Evolutionary conservation across 2,113 vertebrate species (phyloP).

Genomic region (Cranoglanis bouderius): DNA sequence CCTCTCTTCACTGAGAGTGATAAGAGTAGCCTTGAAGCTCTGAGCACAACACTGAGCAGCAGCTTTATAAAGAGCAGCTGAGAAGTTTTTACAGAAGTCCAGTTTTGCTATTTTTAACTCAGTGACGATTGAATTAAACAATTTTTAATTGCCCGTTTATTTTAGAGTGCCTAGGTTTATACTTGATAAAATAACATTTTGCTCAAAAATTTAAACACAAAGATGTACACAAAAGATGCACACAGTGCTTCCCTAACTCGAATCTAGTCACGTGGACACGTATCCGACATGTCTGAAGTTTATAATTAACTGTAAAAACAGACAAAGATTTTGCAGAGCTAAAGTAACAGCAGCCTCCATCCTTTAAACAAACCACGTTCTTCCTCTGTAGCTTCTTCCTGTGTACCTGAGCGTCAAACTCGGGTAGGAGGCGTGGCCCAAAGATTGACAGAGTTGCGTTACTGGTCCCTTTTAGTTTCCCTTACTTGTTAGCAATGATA

Average conservation of each 20-base stretch:
- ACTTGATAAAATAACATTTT: background rate
- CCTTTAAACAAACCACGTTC: background rate
- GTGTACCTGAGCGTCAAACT: background rate
- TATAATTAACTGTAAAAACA: background rate
- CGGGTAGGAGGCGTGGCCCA: background rate
- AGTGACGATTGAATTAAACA: background rate
- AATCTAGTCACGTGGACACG: background rate
- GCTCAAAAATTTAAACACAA: background rate
- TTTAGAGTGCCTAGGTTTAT: background rate
- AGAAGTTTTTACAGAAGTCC: background rate
- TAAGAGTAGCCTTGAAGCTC: slow-evolving; percentile 10
- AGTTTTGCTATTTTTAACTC: background rate
- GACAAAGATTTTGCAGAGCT: background rate
- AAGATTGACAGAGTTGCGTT: background rate
- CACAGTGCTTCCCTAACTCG: background rate
- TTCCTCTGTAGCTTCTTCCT: background rate
- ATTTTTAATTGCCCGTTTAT: background rate
- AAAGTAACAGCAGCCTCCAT: background rate
- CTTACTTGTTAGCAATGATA: background rate
- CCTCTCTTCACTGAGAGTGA: background rate
- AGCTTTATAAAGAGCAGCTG: background rate
- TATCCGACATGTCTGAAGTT: background rate
- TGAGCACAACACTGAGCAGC: background rate
- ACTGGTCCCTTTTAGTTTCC: background rate
- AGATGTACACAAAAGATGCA: background rate